Conservation (phyloP, 2,888 invertebrate genomes). For the Elmis aenea region DNA sequence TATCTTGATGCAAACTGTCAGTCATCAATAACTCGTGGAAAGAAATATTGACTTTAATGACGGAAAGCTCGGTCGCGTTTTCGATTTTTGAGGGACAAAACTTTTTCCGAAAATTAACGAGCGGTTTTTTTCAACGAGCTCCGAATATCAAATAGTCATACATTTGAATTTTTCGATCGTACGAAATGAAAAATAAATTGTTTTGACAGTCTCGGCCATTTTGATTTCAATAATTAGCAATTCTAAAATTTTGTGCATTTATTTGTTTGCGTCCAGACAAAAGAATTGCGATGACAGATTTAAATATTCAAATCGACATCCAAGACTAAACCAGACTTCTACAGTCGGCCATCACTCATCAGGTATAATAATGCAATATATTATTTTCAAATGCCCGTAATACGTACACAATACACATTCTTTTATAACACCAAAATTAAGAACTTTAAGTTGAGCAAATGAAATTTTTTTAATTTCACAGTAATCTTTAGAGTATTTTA, state of each 20-base stretch:
- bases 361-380: conserved; percentile 21
- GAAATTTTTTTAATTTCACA: too few species aligned
- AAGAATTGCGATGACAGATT: conserved; percentile 43
- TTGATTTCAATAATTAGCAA: conserved; percentile 42
- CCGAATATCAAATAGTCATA: conserved; percentile 29
- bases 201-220: conserved; percentile 33
- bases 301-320: conserved; percentile 43
- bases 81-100: conserved; percentile 21
- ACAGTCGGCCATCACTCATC: conserved; percentile 25
- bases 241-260: conserved; percentile 43
- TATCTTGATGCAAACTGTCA: conserved; percentile 44
- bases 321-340: conserved; percentile 35
- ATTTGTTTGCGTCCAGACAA: conserved; percentile 42
- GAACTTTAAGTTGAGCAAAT: too few species aligned
- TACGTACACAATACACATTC: too few species aligned
- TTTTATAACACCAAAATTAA: too few species aligned
- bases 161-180: conserved; percentile 26
- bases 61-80: conserved; percentile 7
- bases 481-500: too few species aligned
- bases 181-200: conserved; percentile 26
- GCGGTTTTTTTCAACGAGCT: conserved; percentile 32
- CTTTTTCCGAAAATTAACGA: conserved; percentile 37
- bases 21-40: conserved; percentile 41
- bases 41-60: conserved; percentile 27
- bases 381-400: too few species aligned